A percentile compares a stretch with the other conserved stretches of the same genome.
Conservation (phyloP, 1,140 invertebrate species). For the Achatina immaculata region DNA sequence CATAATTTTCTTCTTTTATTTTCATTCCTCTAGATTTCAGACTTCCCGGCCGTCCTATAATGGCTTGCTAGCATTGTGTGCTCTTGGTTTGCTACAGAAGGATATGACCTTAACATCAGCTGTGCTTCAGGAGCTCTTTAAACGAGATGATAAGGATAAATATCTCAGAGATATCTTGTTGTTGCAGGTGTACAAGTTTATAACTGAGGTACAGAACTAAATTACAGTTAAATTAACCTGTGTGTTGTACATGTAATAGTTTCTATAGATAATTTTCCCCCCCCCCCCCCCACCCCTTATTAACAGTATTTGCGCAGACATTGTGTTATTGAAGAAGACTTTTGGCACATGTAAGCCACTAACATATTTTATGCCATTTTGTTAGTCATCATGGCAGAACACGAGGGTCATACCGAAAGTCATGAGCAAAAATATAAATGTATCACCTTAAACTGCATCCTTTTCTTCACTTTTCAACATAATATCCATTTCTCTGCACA, state of each 20-base stretch:
- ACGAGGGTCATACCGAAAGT: no score
- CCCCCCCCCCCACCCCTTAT: background rate
- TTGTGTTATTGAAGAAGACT: background rate
- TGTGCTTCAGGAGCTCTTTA: conserved; percentile 77
- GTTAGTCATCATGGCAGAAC: background rate
- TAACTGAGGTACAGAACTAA: conserved; percentile 24
- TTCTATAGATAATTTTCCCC: background rate
- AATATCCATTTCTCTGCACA: no score
- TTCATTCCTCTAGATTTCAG: conserved; percentile 65
- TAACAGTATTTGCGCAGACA: background rate
- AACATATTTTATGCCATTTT: conserved; percentile 1
- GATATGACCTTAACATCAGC: conserved; percentile 77
- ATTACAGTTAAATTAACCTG: background rate
- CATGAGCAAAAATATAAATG: no score
- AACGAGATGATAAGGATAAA: conserved; percentile 37
- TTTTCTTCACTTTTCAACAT: no score
- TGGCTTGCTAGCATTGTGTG: conserved; percentile 79
- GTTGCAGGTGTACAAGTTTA: conserved; percentile 40
- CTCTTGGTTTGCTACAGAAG: conserved; percentile 78
- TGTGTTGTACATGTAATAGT: background rate
- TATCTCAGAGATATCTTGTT: conserved; percentile 35
- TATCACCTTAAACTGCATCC: no score
- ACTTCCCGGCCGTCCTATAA: conserved; percentile 76
- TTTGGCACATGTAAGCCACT: no score
- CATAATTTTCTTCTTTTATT: background rate